Evolutionary conservation across 2,797 vertebrate genomes (phyloP).

Genomic region (Tokudaia muenninki): DNA sequence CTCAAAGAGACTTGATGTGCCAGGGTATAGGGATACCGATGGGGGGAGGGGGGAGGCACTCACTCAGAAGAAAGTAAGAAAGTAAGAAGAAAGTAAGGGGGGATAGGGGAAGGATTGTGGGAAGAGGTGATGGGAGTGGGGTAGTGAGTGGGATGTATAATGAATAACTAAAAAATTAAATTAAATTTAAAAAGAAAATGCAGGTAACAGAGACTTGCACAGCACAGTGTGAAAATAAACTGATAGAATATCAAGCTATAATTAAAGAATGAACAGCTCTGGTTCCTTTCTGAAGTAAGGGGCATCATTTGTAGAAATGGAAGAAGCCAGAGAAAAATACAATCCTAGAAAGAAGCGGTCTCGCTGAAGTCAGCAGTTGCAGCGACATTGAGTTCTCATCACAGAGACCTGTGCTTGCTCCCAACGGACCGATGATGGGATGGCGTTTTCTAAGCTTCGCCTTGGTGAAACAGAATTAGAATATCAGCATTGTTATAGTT

Average conservation of each 20-base stretch:
- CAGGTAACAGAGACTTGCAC: too few relatives aligned
- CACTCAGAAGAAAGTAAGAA: not conserved
- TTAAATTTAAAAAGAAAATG: not conserved
- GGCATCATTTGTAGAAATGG: not conserved
- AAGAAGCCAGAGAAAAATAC: not conserved
- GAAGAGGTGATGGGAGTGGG: not conserved
- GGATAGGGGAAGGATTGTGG: not conserved
- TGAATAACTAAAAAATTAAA: not conserved
- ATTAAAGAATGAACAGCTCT: not conserved
- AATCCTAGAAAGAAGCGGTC: rapidly evolving
- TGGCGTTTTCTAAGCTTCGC: not conserved
- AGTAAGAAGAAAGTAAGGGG: not conserved
- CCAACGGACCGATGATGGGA: not conserved
- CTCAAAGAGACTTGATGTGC: not conserved
- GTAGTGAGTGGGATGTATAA: not conserved
- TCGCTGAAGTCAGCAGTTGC: rapidly evolving
- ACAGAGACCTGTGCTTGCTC: rapidly evolving
- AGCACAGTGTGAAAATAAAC: not conserved
- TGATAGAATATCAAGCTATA: not conserved
- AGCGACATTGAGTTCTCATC: rapidly evolving
- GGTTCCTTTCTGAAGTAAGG: not conserved
- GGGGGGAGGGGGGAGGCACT: too few relatives aligned
- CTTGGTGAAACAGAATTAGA: not conserved
- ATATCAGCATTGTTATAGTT: not conserved
- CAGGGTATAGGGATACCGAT: too few relatives aligned